Evolutionary conservation across 2,888 invertebrate species (phyloP).

Genomic region (Dorcus parallelipipedus): DNA sequence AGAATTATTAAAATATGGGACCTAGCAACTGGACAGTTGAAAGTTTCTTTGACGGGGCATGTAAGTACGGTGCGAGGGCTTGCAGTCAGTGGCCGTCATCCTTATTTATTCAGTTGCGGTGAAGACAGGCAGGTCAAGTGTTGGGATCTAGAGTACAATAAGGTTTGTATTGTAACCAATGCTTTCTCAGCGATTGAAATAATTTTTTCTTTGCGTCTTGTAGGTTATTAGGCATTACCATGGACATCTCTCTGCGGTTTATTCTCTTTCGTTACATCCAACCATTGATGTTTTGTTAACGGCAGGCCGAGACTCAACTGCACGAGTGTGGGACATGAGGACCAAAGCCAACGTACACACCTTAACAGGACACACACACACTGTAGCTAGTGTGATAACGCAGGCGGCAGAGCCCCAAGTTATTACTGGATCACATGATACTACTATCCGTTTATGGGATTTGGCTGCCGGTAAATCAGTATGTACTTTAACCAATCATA

Average conservation of each 20-base stretch:
- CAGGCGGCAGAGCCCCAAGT: constrained; percentile 91
- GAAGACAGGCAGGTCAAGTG: constrained; percentile 99
- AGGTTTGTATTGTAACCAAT: constrained; percentile 53
- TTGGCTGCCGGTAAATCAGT: constrained; percentile 91
- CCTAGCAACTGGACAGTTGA: constrained; percentile 89
- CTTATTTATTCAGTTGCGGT: constrained; percentile 97
- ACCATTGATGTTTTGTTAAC: constrained; percentile 92
- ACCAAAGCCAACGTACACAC: constrained; percentile 99
- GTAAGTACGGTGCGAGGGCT: constrained; percentile 96
- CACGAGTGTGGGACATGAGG: constrained; percentile 97
- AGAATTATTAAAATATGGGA: constrained; percentile 99
- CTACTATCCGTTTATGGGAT: constrained; percentile 97
- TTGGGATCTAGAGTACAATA: constrained; percentile 99
- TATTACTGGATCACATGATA: constrained; percentile 92
- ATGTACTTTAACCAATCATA: constrained; percentile 96
- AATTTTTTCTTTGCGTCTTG: constrained; percentile 21
- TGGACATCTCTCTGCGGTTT: constrained; percentile 96
- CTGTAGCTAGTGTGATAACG: constrained; percentile 90
- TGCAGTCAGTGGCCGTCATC: constrained; percentile 90
- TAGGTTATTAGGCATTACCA: constrained; percentile 96
- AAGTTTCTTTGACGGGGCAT: constrained; percentile 96
- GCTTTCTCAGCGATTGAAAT: neutral
- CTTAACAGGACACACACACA: constrained; percentile 93
- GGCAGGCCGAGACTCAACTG: constrained; percentile 93
- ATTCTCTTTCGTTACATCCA: constrained; percentile 90